These are phyloP conservation scores for Zonitis immaculata DNA, from an alignment of 2,888 invertebrate species.

Conservation along the genomic window DNA sequence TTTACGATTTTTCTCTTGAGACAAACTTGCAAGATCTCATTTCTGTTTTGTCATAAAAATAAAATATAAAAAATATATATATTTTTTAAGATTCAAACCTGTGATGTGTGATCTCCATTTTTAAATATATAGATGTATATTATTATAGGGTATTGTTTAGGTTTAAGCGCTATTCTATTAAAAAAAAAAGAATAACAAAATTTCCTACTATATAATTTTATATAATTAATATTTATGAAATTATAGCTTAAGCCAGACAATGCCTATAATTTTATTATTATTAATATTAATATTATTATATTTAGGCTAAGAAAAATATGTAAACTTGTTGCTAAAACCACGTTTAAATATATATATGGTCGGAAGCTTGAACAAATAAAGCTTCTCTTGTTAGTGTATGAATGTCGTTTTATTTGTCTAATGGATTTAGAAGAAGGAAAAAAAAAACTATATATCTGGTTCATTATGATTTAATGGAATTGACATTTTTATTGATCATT, in stretches of 20 bases:
- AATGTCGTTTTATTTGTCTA: constrained; percentile 13
- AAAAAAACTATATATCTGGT: too few relatives aligned
- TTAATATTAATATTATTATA: background rate
- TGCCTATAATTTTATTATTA: background rate
- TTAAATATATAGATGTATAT: constrained; percentile 42
- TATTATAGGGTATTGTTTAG: constrained; percentile 18
- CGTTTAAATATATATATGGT: constrained; percentile 32
- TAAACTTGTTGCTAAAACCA: constrained; percentile 39
- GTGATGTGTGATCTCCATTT: constrained; percentile 60
- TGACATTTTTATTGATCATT: background rate
- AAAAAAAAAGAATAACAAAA: background rate
- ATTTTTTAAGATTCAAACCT: constrained; percentile 53
- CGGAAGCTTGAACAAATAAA: constrained; percentile 33
- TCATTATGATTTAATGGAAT: background rate
- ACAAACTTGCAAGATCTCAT: constrained; percentile 33
- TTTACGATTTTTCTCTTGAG: constrained; percentile 15
- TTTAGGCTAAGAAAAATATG: constrained; percentile 19
- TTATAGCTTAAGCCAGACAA: background rate
- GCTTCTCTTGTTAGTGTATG: constrained; percentile 39
- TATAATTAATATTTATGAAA: background rate
- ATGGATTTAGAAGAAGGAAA: too few relatives aligned
- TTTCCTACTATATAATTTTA: background rate
- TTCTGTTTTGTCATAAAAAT: constrained; percentile 31
- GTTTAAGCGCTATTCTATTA: background rate
- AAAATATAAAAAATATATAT: constrained; percentile 31